These are phyloP conservation scores for Lontra canadensis DNA, from an alignment of 2,113 vertebrate genomes.

Conservation along the genomic window DNA sequence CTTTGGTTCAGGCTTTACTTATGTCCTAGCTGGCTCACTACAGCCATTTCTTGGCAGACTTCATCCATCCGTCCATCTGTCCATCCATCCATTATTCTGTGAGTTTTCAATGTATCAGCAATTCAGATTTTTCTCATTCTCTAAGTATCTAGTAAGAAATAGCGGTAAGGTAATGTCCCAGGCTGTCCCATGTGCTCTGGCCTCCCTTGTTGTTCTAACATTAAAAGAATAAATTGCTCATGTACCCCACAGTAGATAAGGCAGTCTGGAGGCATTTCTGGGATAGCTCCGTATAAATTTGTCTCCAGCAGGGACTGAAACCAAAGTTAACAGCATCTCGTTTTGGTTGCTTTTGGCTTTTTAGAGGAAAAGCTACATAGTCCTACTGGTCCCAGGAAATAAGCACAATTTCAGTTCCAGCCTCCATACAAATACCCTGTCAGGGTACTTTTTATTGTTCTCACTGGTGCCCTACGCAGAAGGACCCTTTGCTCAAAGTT, in stretches of 20 bases:
- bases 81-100: not conserved
- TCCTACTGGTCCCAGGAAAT: not conserved
- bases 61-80: not conserved
- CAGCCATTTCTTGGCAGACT: not conserved
- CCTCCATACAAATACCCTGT: not conserved
- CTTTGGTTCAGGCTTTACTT: not conserved
- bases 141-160: not conserved
- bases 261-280: not conserved
- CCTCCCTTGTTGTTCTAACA: not conserved
- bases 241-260: not conserved
- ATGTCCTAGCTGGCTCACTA: not conserved
- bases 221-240: not conserved
- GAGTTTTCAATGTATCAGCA: not conserved
- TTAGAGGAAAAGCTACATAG: not conserved
- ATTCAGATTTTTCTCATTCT: not conserved
- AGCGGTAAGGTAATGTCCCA: not conserved
- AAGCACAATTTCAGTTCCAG: not conserved
- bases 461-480: not conserved
- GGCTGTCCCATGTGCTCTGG: not conserved
- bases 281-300: not conserved
- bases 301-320: not conserved
- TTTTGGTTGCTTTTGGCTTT: not conserved
- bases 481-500: not conserved
- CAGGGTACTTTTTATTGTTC: not conserved
- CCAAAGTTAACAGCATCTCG: not conserved